Evolutionary conservation across 2,113 vertebrate genomes (phyloP).

Genomic region (Gadus chalcogrammus): DNA sequence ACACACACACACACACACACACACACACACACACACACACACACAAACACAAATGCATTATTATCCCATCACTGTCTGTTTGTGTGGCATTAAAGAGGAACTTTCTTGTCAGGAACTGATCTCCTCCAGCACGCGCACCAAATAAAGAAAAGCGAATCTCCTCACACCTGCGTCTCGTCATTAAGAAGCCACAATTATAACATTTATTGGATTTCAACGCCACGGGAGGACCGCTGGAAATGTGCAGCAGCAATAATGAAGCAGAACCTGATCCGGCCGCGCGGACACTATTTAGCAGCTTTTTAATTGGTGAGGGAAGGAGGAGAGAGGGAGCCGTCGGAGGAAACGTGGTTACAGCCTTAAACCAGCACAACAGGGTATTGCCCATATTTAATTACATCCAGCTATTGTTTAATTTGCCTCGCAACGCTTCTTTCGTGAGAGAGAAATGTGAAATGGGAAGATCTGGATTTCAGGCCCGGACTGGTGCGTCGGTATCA

Average conservation of each 20-base stretch:
- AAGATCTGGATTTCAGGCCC: constrained; percentile 61
- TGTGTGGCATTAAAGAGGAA: constrained; percentile 31
- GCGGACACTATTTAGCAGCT: constrained; percentile 64
- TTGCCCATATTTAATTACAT: constrained; percentile 75
- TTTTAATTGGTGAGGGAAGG: constrained; percentile 74
- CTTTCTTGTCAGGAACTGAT: constrained; percentile 46
- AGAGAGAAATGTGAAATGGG: constrained; percentile 40
- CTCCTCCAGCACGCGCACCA: constrained; percentile 31
- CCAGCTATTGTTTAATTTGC: constrained; percentile 72
- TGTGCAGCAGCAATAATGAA: constrained; percentile 59
- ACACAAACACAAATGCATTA: constrained; percentile 5
- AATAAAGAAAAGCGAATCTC: constrained; percentile 64
- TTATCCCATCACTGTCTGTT: constrained; percentile 4
- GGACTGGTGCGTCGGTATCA: constrained; percentile 49
- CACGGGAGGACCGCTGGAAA: constrained; percentile 60
- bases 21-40: constrained; percentile 2
- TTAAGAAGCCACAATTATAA: constrained; percentile 54
- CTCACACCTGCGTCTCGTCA: constrained; percentile 69
- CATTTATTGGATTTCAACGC: constrained; percentile 73
- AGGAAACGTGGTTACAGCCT: constrained; percentile 74
- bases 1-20: constrained; percentile 2
- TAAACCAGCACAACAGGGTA: constrained; percentile 69
- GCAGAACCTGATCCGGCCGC: constrained; percentile 69
- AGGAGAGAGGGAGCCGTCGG: constrained; percentile 49
- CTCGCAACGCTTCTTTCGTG: constrained; percentile 63